Evolutionary conservation across 2,113 vertebrate genomes (phyloP).

Genomic region (Grammomys surdaster): DNA sequence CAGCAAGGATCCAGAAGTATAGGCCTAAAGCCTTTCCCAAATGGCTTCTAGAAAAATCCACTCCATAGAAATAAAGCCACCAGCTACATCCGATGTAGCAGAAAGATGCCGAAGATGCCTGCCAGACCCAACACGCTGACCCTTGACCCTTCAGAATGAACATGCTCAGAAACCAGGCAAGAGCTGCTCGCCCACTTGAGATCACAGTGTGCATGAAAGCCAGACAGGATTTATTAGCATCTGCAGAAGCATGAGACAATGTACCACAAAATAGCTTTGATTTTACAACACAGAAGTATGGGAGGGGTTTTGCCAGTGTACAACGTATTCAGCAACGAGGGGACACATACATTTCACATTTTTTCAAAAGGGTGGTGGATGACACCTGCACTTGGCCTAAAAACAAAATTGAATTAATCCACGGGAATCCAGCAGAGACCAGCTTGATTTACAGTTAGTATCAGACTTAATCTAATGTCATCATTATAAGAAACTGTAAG

Average conservation of each 20-base stretch:
- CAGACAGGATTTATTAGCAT: constrained; percentile 78
- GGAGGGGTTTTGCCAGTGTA: constrained; percentile 42
- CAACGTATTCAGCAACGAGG: constrained; percentile 57
- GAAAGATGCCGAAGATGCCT: not conserved
- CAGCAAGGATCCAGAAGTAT: not conserved
- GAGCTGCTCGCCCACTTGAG: not conserved
- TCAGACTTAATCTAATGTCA: constrained; percentile 72
- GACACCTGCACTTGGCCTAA: constrained; percentile 31
- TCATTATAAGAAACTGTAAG: constrained; percentile 82
- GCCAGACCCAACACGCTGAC: not conserved
- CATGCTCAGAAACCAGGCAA: too few relatives aligned
- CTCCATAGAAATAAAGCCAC: not conserved
- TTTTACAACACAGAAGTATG: constrained; percentile 65
- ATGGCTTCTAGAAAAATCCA: not conserved
- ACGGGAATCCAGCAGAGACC: constrained; percentile 57
- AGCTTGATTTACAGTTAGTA: constrained; percentile 68
- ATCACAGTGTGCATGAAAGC: constrained; percentile 12
- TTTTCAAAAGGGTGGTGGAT: constrained; percentile 69
- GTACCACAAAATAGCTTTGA: constrained; percentile 80
- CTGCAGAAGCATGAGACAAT: constrained; percentile 62
- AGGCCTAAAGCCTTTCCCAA: not conserved
- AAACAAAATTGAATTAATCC: constrained; percentile 14
- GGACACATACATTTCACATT: constrained; percentile 77
- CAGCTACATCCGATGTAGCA: too few relatives aligned
- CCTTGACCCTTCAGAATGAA: not conserved